Conservation (phyloP, 1,140 invertebrate genomes). For the Bathynomus jamesi region DNA sequence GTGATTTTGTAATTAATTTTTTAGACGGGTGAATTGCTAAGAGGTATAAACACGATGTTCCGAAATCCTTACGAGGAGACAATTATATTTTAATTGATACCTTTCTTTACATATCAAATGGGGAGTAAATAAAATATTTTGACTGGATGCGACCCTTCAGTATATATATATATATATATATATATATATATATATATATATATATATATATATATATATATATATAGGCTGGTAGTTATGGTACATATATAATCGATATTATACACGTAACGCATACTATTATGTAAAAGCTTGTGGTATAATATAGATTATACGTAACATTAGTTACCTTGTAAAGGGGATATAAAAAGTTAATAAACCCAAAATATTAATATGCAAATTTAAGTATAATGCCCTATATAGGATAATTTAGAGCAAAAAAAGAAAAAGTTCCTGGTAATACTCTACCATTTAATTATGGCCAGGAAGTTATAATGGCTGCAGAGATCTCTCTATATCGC, state of each 20-base stretch:
- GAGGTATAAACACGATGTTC: no score
- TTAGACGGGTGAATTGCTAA: no score
- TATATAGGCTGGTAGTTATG: background rate
- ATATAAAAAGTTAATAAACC: background rate
- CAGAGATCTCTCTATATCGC: background rate
- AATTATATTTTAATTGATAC: no score
- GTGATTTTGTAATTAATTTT: no score
- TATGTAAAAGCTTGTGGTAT: no score
- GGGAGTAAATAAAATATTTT: no score
- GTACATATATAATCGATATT: background rate
- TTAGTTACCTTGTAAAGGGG: background rate
- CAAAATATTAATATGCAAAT: conserved; percentile 2
- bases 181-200: background rate
- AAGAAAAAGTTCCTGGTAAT: background rate
- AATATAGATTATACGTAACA: background rate
- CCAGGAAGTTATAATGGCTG: background rate
- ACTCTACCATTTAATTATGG: background rate
- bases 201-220: background rate
- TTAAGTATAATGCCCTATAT: background rate
- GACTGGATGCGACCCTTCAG: no score
- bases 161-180: conserved; percentile 3
- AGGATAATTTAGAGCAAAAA: background rate
- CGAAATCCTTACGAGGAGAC: no score
- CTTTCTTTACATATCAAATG: no score
- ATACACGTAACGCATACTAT: background rate